phyloP scores from a whole-genome alignment of 2,797 vertebrate genomes.

The Muraenolepis orangiensis region DNA sequence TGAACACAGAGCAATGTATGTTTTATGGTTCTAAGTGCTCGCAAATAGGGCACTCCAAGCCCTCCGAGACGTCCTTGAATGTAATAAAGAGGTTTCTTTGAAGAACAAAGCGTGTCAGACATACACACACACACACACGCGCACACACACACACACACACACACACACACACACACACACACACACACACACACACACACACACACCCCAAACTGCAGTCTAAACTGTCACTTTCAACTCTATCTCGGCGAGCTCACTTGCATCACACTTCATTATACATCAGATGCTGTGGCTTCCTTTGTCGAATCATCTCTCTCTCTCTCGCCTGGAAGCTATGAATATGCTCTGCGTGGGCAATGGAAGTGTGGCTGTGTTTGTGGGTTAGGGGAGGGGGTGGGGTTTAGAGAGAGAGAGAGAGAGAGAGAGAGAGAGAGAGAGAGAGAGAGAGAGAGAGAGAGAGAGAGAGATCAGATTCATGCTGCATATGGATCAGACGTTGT shows the following conservation, averaged over 20 bases:
- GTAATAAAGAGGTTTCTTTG: constrained; percentile 57
- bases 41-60: constrained; percentile 36
- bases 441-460: too few relatives aligned
- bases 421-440: too few relatives aligned
- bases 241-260: constrained; percentile 28
- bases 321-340: constrained; percentile 34
- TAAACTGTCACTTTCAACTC: constrained; percentile 39
- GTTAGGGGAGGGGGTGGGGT: not conserved
- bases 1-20: constrained; percentile 14
- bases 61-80: constrained; percentile 36
- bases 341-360: constrained; percentile 24
- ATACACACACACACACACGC: constrained; percentile 6
- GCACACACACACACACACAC: too few relatives aligned
- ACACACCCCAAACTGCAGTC: constrained; percentile 17
- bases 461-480: not conserved
- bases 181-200: too few relatives aligned
- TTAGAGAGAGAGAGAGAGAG: too few relatives aligned
- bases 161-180: constrained; percentile 11
- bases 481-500: not conserved
- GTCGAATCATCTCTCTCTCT: constrained; percentile 19
- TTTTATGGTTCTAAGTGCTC: constrained; percentile 47
- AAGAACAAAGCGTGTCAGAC: constrained; percentile 60
- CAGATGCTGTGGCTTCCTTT: constrained; percentile 57
- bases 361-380: constrained; percentile 4
- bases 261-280: constrained; percentile 54